Percentiles rank a stretch among this genome's conserved stretches.
phyloP scores from a whole-genome alignment of 1,140 invertebrate species.

The Drosophila pseudoananassae region DNA sequence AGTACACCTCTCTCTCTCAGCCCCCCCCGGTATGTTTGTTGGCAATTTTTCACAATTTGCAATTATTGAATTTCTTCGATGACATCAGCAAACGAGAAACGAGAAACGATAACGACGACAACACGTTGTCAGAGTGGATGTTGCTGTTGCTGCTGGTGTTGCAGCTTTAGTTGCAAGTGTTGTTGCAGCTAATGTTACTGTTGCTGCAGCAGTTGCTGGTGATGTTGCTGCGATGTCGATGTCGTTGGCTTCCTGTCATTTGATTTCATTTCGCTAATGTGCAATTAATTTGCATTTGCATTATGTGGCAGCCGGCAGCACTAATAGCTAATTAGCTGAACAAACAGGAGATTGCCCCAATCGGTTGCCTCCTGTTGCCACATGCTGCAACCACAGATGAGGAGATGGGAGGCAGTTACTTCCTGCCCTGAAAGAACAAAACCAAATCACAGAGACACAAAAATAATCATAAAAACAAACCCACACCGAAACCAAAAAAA shows the following conservation, averaged over 20 bases:
- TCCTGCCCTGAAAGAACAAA: background rate
- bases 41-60: constrained; percentile 71
- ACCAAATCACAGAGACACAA: background rate
- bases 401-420: background rate
- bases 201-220: constrained; percentile 1
- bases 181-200: background rate
- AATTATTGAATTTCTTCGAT: constrained; percentile 72
- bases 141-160: background rate
- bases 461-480: background rate
- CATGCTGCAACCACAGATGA: constrained; percentile 4
- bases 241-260: constrained; percentile 63
- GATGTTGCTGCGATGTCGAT: background rate
- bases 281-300: constrained; percentile 62
- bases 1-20: constrained; percentile 22
- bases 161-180: constrained; percentile 3
- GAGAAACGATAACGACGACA: constrained; percentile 27
- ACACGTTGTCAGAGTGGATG: constrained; percentile 18
- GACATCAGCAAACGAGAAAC: constrained; percentile 47
- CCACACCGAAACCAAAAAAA: background rate
- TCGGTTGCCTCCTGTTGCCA: background rate
- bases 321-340: constrained; percentile 41
- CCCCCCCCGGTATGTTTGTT: constrained; percentile 23
- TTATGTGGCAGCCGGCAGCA: constrained; percentile 33
- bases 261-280: constrained; percentile 62
- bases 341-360: constrained; percentile 27